Base-by-base conservation (phyloP, 2,113 vertebrate species). In the Rutilus rutilus region DNA sequence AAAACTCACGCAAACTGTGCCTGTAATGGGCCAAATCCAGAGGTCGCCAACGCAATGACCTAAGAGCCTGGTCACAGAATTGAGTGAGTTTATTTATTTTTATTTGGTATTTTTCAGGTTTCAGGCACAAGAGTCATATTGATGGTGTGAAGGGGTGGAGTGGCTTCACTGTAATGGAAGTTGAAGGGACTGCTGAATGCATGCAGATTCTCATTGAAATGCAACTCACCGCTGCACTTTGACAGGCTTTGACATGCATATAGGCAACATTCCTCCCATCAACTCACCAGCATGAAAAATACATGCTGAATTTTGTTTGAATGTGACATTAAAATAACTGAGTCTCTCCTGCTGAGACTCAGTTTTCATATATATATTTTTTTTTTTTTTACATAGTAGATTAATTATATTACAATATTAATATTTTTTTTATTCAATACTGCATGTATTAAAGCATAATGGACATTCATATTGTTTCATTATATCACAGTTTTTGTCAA, bases 1-100 rank as follows among this genome's bases (percentile, higher is more conserved):
- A 90, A 92, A 93, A 78, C 86, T 91, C 87, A 87, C 82, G 83
- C 67, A 86, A 85, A 69, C 85, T 86, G 84, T 87, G 90, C 90
- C 91, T 83, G 90, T 77, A 91, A 89, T 87, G 78, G 83, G 89
- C 88, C 84, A 86, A 90, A 90, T 83, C 39, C 87, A 62, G 75
- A 85, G 78, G 89, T 88, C 89, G 82, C 42, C 23, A 64, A 71
- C 76, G 83, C 87, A 79, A 84, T 84, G 86, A 89, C 86, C 82
- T 47, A 85, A 89, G 76, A 69, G 88, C 65, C 65, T 60, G 74
- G 85, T 86, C 89, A 79, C 54, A 30, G 54, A 84, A 81, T 88
- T 85, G 54, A 78, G 67, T 73, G 25, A 33, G 67, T 33, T 50
- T 80, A 78, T 74, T 85, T 74, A 78, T 82, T 54, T 54, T 6